These are phyloP conservation scores for Oryzias woworae DNA, from an alignment of 2,113 vertebrate species.

Conservation along the genomic window DNA sequence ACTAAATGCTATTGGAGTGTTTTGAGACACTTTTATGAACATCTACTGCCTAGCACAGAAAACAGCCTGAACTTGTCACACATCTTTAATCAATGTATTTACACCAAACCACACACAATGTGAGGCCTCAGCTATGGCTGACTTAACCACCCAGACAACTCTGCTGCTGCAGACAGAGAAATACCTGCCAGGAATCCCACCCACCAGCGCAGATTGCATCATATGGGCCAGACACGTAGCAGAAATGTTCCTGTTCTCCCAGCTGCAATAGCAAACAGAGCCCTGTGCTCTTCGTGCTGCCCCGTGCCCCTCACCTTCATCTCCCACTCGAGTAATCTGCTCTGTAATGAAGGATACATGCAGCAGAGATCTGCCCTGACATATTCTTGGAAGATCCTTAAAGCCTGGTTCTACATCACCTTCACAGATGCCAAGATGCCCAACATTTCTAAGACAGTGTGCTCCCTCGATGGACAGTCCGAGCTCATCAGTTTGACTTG, in stretches of 20 bases:
- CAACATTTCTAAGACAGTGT: conserved; percentile 20
- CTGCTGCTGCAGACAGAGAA: conserved; percentile 29
- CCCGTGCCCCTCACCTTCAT: conserved; percentile 40
- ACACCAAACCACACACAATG: not conserved
- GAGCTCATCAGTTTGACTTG: conserved; percentile 32
- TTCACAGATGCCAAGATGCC: conserved; percentile 50
- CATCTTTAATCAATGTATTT: not conserved
- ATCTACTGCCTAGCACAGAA: no score
- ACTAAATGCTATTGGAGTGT: no score
- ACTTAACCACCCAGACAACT: conserved; percentile 13
- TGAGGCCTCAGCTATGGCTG: conserved; percentile 25
- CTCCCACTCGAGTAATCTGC: conserved; percentile 60
- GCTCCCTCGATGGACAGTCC: conserved; percentile 22
- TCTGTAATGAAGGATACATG: conserved; percentile 53
- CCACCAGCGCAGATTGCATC: conserved; percentile 34
- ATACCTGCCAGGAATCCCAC: conserved; percentile 41
- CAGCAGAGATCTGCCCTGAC: conserved; percentile 54
- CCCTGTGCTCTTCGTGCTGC: conserved; percentile 41
- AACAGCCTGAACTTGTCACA: no score
- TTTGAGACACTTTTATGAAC: no score
- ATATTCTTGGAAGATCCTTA: conserved; percentile 54
- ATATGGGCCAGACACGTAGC: conserved; percentile 38
- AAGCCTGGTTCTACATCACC: conserved; percentile 49
- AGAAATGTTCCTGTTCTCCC: conserved; percentile 39
- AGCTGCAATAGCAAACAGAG: conserved; percentile 43